phyloP scores from a whole-genome alignment of 2,888 invertebrate genomes.

The Ptilodon capucinus region DNA sequence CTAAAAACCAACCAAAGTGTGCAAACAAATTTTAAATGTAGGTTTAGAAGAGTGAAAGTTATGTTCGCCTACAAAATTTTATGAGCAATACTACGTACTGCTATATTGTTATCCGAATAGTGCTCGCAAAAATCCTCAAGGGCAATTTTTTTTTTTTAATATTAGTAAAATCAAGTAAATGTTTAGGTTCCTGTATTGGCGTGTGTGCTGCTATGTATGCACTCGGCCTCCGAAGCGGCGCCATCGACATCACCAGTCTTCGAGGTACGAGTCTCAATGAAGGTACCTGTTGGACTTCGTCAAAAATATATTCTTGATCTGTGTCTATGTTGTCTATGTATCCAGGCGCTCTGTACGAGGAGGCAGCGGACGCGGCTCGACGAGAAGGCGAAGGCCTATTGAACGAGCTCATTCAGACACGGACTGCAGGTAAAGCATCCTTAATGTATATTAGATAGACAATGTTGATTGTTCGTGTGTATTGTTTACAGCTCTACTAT shows the following conservation, averaged over 20 bases:
- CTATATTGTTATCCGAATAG: background rate
- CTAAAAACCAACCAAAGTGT: background rate
- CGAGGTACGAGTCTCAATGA: background rate
- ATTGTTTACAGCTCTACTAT: too few species aligned
- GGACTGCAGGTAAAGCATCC: constrained; percentile 84
- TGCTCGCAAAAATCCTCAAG: background rate
- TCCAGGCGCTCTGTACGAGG: constrained; percentile 57
- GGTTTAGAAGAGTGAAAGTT: background rate
- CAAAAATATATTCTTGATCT: background rate
- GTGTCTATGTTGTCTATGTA: background rate
- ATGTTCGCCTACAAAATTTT: background rate
- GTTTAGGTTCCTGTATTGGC: constrained; percentile 93
- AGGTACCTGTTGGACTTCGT: background rate
- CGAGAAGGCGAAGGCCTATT: constrained; percentile 46
- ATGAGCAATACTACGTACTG: background rate
- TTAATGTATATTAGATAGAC: too few species aligned
- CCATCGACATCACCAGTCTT: constrained; percentile 53
- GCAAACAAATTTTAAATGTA: too few species aligned
- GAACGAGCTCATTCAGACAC: constrained; percentile 87
- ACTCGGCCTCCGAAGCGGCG: constrained; percentile 87
- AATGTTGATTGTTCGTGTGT: too few species aligned
- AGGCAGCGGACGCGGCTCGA: constrained; percentile 45
- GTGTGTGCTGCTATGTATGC: constrained; percentile 94
- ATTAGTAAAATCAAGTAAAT: background rate
- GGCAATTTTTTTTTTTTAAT: background rate